These are phyloP conservation scores for Zophobas atratus DNA, from an alignment of 1,140 invertebrate species.

Conservation along the genomic window DNA sequence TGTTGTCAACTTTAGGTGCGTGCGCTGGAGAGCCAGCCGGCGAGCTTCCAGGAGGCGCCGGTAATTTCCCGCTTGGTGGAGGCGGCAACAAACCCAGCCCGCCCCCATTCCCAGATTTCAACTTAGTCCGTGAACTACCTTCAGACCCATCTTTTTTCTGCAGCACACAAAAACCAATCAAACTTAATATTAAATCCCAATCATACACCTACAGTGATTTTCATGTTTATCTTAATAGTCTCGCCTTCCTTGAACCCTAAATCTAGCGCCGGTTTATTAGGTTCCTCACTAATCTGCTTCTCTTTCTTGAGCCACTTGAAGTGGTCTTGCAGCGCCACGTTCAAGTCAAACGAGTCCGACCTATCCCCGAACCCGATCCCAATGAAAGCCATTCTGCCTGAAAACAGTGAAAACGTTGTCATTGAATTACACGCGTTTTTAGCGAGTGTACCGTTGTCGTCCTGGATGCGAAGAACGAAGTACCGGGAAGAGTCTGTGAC, in stretches of 20 bases:
- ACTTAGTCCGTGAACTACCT: constrained; percentile 65
- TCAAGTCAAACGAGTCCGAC: constrained; percentile 99
- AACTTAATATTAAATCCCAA: constrained; percentile 2
- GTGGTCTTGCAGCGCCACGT: constrained; percentile 98
- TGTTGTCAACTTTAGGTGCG: constrained; percentile 69
- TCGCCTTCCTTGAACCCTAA: constrained; percentile 98
- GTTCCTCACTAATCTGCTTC: constrained; percentile 89
- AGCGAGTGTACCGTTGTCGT: constrained; percentile 83
- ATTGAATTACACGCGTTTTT: constrained; percentile 12
- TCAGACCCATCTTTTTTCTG: constrained; percentile 93
- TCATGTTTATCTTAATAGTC: constrained; percentile 99
- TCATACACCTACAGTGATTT: constrained; percentile 86
- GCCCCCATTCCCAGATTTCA: constrained; percentile 63
- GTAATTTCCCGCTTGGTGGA: constrained; percentile 83
- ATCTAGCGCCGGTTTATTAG: constrained; percentile 89
- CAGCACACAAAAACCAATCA: constrained; percentile 47
- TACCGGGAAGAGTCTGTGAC: constrained; percentile 99
- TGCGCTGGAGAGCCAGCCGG: constrained; percentile 71
- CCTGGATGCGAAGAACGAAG: constrained; percentile 96
- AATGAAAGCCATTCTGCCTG: constrained; percentile 95
- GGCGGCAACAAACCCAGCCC: constrained; percentile 83
- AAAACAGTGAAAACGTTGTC: constrained; percentile 56
- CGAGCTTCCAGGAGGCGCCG: constrained; percentile 79
- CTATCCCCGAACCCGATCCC: constrained; percentile 98
- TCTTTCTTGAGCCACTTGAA: constrained; percentile 98